Evolutionary conservation across 1,140 invertebrate species (phyloP), one percentile per base, ranked within the genome.

Genomic region (Ruditapes philippinarum): DNA sequence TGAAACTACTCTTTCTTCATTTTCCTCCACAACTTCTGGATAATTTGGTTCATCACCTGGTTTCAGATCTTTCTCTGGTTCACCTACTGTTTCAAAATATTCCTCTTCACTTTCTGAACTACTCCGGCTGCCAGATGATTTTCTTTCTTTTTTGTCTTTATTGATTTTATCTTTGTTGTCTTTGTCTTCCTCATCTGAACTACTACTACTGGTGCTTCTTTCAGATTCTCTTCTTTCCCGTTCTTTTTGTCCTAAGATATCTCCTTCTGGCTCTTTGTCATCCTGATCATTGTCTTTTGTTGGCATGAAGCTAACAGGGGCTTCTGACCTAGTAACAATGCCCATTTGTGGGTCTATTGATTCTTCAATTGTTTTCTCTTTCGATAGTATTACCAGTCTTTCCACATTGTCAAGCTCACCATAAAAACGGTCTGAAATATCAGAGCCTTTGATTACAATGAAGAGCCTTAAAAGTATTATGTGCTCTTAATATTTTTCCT

Each of bases 1-100:
- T 36, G 83, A 85, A 54, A 76, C 49, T 36, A 76, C 83, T 33
- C 83, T 74, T 54, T 85, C 68, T 42, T 85, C 83, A 85, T 85
- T 33, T 85, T 83, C 81, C 31, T 83, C 81, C 3, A 80, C 33
- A 60, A 80, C 57, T 19, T 7, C 51, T 45, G 57, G 33, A 4
- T 22, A n/a, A 19, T 31, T 17, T 22, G 7, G 7, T 40, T 49
- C 19, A 25, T 31, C n/a, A n/a, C 36, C 54, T 17, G 45, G 14
- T 40, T 80, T 57, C 17, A 49, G 4, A 76, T 76, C 73, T 12
- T 1, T 51, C 19, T 65, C 80, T 17, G 62, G 62, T 65, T 70
- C 49, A 19, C 11, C 62, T 36, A 54, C 28, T 7, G 80, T 36
- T 28, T 83, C 80, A 83, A 83, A 83, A 45, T 68, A 83, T 36